phyloP scores from a whole-genome alignment of 2,113 vertebrate genomes.

The Emydura subglobosa region DNA sequence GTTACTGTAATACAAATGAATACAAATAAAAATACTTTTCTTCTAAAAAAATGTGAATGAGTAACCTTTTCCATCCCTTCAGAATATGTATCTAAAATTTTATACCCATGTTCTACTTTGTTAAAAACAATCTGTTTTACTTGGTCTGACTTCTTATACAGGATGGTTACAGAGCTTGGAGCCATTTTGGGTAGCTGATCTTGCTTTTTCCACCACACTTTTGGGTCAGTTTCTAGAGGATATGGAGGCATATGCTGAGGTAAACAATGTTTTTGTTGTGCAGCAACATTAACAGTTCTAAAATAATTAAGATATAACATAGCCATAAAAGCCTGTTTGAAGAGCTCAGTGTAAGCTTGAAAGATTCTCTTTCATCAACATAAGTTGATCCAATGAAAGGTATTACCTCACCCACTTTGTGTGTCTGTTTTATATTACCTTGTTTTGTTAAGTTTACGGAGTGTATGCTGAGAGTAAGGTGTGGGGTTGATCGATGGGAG shows the following conservation, averaged over 20 bases:
- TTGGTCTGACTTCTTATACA: slow-evolving; percentile 64
- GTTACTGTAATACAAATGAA: not conserved
- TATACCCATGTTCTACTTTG: not conserved
- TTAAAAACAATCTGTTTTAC: not conserved
- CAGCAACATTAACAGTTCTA: not conserved
- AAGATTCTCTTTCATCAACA: not conserved
- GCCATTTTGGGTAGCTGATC: slow-evolving; percentile 98
- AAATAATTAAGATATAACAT: not conserved
- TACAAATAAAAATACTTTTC: not conserved
- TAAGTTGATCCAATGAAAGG: not conserved
- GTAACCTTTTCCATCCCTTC: not conserved
- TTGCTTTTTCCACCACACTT: slow-evolving; percentile 96
- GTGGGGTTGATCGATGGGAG: not conserved
- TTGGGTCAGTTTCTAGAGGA: slow-evolving; percentile 98
- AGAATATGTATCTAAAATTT: not conserved
- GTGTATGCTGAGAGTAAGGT: not conserved
- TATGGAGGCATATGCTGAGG: slow-evolving; percentile 99
- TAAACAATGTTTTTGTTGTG: slow-evolving; percentile 45
- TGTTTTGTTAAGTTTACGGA: not conserved
- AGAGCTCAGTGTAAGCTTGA: not conserved
- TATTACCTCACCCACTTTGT: not conserved
- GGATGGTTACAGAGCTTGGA: slow-evolving; percentile 98
- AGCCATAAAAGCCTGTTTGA: not conserved
- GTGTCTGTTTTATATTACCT: not conserved
- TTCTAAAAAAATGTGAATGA: not conserved